Base-by-base conservation (phyloP, 2,797 vertebrate species). In the Numenius phaeopus region DNA sequence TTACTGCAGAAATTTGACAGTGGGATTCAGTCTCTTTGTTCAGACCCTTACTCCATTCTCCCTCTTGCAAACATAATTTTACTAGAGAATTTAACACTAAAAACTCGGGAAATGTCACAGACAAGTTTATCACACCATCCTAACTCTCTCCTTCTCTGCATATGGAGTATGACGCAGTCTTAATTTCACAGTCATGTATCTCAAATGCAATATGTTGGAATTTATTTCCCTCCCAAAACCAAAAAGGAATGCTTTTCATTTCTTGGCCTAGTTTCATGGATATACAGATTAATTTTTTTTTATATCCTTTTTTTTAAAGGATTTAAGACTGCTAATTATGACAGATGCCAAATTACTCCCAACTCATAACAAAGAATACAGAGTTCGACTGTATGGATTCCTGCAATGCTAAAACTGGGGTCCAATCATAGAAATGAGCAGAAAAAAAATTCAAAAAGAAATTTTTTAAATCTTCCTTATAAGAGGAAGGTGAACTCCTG, bases 391-490 rank as follows among this genome's bases (percentile, higher is more conserved):
- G 18, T 10, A 18, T 47, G 39, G 61, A 83, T 40, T 80, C 14
- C 55, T 77, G 54, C 23, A 44, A 11, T 23, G 17, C 14, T 57
- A 26, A 44, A 89, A 86, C 14, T n/a, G 12, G 8, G 23, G 9
- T 14, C 3, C 16, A 50, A 19, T 7, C 24, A 49, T 0, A 70
- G 19, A 70, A 81, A 78, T 0, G 0, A 65, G 24, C 4, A 57
- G 7, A 85, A 62, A 14, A 70, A 37, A 7, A 55, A 16, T 34
- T 55, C 42, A 40, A 64, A 79, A 71, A 67, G 17, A 77, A 39
- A 69, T 47, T 14, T 59, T 23, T 1, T 7, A 83, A 27, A 34
- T n/a, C 24, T 58, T 70, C 17, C 5, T 76, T 47, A 32, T 4
- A 34, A 58, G 34, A 67, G 11, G 11, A 37, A 58, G 19, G 20